A percentile compares a stretch with the other conserved stretches of the same genome.
Evolutionary conservation across 2,888 invertebrate species (phyloP).

Genomic region (Tribolium freemani): DNA sequence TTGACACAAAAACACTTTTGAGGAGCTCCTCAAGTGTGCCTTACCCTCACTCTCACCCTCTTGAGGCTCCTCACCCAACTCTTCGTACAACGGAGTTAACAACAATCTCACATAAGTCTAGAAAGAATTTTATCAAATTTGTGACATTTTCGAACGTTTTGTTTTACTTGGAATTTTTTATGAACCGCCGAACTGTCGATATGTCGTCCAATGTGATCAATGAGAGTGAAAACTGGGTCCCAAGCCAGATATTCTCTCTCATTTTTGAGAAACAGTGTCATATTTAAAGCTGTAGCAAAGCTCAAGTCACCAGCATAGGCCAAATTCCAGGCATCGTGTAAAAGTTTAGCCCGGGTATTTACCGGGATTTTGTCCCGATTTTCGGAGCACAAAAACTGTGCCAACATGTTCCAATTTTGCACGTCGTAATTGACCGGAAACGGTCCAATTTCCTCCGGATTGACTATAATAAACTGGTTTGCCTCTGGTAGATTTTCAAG

Average conservation of each 20-base stretch:
- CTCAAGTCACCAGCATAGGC: slow-evolving; percentile 84
- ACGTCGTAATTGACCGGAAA: slow-evolving; percentile 88
- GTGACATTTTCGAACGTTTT: no score
- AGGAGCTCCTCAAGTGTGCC: slow-evolving; percentile 76
- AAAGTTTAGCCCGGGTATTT: slow-evolving; percentile 80
- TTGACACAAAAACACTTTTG: slow-evolving; percentile 81
- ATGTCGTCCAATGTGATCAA: slow-evolving; percentile 84
- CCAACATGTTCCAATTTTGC: slow-evolving; percentile 82
- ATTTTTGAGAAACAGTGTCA: slow-evolving; percentile 81
- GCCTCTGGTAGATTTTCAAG: slow-evolving; percentile 71
- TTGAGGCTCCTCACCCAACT: slow-evolving; percentile 71
- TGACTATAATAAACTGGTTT: slow-evolving; percentile 81
- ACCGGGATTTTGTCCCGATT: slow-evolving; percentile 75
- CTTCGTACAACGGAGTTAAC: slow-evolving; percentile 80
- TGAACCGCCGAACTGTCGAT: slow-evolving; percentile 77
- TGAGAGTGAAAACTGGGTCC: slow-evolving; percentile 87
- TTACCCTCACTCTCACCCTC: slow-evolving; percentile 78
- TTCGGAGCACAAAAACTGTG: slow-evolving; percentile 74
- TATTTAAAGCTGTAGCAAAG: slow-evolving; percentile 82
- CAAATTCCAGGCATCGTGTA: slow-evolving; percentile 85
- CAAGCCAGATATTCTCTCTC: slow-evolving; percentile 84
- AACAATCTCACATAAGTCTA: slow-evolving; percentile 80
- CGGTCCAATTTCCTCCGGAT: slow-evolving; percentile 88
- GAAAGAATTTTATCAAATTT: slow-evolving; percentile 46
- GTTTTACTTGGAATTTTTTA: slow-evolving; percentile 79